Evolutionary conservation across 2,888 invertebrate genomes (phyloP).

Genomic region (Agrotis ipsilon): DNA sequence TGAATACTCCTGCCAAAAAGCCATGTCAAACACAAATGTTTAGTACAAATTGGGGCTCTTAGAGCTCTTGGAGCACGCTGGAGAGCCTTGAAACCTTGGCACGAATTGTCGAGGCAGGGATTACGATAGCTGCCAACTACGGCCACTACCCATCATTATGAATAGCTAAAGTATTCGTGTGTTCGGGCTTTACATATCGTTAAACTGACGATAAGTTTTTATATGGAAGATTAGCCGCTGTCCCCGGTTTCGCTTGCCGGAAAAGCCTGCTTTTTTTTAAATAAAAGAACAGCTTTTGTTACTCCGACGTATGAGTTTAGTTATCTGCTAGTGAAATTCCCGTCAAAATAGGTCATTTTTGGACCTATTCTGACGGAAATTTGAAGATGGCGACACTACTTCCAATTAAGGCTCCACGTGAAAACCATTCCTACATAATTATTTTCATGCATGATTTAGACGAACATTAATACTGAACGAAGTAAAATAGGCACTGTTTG

Average conservation of each 20-base stretch:
- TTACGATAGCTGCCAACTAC: conserved; percentile 29
- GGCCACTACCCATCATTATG: conserved; percentile 14
- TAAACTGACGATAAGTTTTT: conserved; percentile 17
- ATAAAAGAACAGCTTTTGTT: too few relatives aligned
- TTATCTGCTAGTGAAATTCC: background rate
- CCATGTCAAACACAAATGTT: conserved; percentile 22
- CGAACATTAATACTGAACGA: background rate
- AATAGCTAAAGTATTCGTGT: conserved; percentile 14
- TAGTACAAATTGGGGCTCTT: conserved; percentile 11
- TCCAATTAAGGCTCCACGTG: background rate
- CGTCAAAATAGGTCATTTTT: too few relatives aligned
- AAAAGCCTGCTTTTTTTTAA: too few relatives aligned
- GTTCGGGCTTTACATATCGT: conserved; percentile 8
- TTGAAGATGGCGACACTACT: background rate
- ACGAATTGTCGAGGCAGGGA: conserved; percentile 24
- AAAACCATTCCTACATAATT: background rate
- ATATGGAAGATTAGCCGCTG: background rate
- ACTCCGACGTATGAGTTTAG: too few relatives aligned
- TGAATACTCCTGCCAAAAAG: conserved; percentile 26
- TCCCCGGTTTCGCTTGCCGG: too few relatives aligned
- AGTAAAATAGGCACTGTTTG: background rate
- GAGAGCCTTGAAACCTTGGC: conserved; percentile 29
- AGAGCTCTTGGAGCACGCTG: background rate
- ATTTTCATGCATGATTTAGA: background rate
- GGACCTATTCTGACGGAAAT: too few relatives aligned